A percentile compares a stretch with the other conserved stretches of the same genome.
These are phyloP conservation scores for Dysmachus trigonus DNA, from an alignment of 2,888 invertebrate species.

Conservation along the genomic window DNA sequence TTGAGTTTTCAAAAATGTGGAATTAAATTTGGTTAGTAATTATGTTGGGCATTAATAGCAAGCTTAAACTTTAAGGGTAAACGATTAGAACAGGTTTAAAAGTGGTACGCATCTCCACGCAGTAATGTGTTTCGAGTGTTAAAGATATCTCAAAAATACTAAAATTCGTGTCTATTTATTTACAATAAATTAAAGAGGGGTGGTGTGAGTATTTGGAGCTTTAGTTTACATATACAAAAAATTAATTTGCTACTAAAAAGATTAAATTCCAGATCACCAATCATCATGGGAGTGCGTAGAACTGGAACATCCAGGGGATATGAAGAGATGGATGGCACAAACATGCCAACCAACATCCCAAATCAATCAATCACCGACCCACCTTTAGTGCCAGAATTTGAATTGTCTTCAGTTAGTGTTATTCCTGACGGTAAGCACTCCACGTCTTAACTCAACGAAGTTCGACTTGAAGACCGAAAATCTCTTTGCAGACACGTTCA, in stretches of 20 bases:
- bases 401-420: slow-evolving; percentile 73
- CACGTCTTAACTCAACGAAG: too few relatives aligned
- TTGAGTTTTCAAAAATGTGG: too few relatives aligned
- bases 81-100: too few relatives aligned
- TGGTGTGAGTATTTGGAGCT: too few relatives aligned
- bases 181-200: too few relatives aligned
- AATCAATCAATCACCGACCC: slow-evolving; percentile 48
- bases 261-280: neutral
- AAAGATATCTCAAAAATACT: too few relatives aligned
- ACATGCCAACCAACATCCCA: slow-evolving; percentile 48
- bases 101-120: too few relatives aligned
- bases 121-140: too few relatives aligned
- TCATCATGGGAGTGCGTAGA: slow-evolving; percentile 53
- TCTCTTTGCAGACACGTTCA: slow-evolving; percentile 78
- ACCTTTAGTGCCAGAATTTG: slow-evolving; percentile 66
- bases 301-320: slow-evolving; percentile 52
- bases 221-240: neutral
- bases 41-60: too few relatives aligned
- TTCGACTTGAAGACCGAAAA: neutral
- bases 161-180: too few relatives aligned
- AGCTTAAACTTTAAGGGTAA: too few relatives aligned
- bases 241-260: neutral
- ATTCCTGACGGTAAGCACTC: slow-evolving; percentile 71
- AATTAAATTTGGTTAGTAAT: too few relatives aligned
- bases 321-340: slow-evolving; percentile 54